Base-by-base conservation (phyloP, 2,888 invertebrate genomes). In the Drosophila bunnanda region DNA sequence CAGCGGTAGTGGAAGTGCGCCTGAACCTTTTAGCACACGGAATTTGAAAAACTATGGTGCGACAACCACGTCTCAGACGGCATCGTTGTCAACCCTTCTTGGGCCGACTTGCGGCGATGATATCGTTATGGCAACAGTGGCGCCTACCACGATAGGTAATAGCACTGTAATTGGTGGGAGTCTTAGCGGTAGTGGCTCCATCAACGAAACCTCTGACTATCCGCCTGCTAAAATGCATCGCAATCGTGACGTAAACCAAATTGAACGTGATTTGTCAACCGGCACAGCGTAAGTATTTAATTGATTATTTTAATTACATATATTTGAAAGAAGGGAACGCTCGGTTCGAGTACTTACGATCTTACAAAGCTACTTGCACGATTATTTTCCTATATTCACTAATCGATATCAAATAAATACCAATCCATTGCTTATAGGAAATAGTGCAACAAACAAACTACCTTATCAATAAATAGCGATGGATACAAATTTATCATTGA, bases 181-280 rank as follows among this genome's bases (percentile, higher is more conserved):
- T 50, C 80, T 78, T 22, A 74, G 79, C 62, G 78, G 82, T 59
- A 81, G 74, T 65, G 86, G 77, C 53, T 76, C 83, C 28, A 71
- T 84, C 54, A 79, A 79, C 54, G 82, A 87, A 64, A 87, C 74
- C 30, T 72, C 69, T 64, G 91, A 91, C 36, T 91, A 91, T 89
- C 90, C 90, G 68, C 94, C 94, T 54, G 93, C 94, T 82, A 95
- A 95, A 90, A 93, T 93, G 78, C 94, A 94, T 91, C 93, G 95
- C 67, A 93, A 93, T 61, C 93, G 93, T 67, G 92, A 92, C 81
- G 85, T 91, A 3, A 90, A 89, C 80, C 92, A 92, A 89, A 92
- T 92, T 38, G 92, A 92, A 68, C 89, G 91, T 53, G 92, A 92
- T 79, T 77, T 92, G 48, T 89, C 89, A 57, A 89, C 91, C 55